Conservation (phyloP, 1,140 invertebrate species). For the Vanessa atalanta region DNA sequence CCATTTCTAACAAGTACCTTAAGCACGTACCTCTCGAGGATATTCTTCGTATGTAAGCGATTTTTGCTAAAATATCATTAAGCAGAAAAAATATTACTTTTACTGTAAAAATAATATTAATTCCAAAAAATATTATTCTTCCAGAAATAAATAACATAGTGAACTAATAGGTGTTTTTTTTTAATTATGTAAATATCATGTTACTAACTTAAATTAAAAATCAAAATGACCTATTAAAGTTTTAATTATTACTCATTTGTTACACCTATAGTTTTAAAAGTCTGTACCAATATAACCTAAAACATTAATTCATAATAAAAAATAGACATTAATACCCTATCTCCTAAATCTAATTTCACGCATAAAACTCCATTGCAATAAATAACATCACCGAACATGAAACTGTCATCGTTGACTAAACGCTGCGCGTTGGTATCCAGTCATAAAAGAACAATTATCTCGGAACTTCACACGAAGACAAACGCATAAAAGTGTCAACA, state of each 20-base stretch:
- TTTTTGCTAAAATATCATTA: too few relatives aligned
- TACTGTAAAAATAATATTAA: too few relatives aligned
- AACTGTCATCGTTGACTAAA: constrained; percentile 60
- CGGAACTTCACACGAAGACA: constrained; percentile 59
- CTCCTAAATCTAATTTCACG: constrained; percentile 39
- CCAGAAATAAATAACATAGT: too few relatives aligned
- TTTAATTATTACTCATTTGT: too few relatives aligned
- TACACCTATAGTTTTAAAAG: too few relatives aligned
- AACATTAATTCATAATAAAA: background rate
- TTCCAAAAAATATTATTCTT: too few relatives aligned
- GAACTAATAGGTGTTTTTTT: too few relatives aligned
- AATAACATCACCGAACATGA: constrained; percentile 54
- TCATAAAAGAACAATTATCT: constrained; percentile 68
- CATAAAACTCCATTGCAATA: constrained; percentile 39
- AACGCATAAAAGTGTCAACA: constrained; percentile 63
- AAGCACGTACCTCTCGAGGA: constrained; percentile 38
- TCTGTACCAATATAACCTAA: background rate
- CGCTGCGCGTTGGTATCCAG: constrained; percentile 61
- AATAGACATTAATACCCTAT: constrained; percentile 21
- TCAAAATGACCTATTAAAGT: too few relatives aligned
- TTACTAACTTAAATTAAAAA: too few relatives aligned
- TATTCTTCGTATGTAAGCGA: background rate
- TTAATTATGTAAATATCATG: too few relatives aligned
- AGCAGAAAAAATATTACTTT: background rate
- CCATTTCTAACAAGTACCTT: constrained; percentile 37